phyloP scores from a whole-genome alignment of 2,888 invertebrate species.

The Cheilosia variabilis region DNA sequence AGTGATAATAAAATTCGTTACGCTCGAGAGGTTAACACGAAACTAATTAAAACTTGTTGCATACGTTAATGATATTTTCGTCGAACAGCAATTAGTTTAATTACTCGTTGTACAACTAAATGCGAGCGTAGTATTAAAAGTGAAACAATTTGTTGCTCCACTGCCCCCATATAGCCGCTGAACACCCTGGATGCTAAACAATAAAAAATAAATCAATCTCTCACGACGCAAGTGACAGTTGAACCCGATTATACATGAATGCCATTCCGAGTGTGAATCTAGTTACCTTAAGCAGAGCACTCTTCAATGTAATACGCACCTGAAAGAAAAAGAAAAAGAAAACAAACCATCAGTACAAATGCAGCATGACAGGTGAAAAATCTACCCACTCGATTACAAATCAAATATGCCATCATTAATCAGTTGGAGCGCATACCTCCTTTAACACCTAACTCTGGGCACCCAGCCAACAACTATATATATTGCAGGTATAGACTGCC shows the following conservation, averaged over 20 bases:
- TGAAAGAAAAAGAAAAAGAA: constrained; percentile 47
- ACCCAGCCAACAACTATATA: constrained; percentile 38
- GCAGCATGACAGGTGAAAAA: not conserved
- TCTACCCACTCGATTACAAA: constrained; percentile 33
- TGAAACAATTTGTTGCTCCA: constrained; percentile 57
- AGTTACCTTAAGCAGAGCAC: constrained; percentile 15
- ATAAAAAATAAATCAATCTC: not conserved
- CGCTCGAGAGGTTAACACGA: constrained; percentile 42
- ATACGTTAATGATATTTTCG: constrained; percentile 29
- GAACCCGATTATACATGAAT: no score
- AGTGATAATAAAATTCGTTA: constrained; percentile 60
- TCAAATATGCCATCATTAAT: constrained; percentile 67
- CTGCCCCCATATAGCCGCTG: not conserved
- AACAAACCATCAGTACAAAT: constrained; percentile 1
- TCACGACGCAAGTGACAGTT: no score
- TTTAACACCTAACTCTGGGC: constrained; percentile 58
- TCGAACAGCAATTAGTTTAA: constrained; percentile 57
- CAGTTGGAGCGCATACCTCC: constrained; percentile 43
- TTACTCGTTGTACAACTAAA: constrained; percentile 55
- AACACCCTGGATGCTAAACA: not conserved
- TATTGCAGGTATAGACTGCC: constrained; percentile 16
- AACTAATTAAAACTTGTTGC: constrained; percentile 46
- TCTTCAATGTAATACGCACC: constrained; percentile 41
- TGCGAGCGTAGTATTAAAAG: constrained; percentile 13
- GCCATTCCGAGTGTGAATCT: no score